Evolutionary conservation across 2,113 vertebrate species (phyloP).

Genomic region (Prinia subflava): DNA sequence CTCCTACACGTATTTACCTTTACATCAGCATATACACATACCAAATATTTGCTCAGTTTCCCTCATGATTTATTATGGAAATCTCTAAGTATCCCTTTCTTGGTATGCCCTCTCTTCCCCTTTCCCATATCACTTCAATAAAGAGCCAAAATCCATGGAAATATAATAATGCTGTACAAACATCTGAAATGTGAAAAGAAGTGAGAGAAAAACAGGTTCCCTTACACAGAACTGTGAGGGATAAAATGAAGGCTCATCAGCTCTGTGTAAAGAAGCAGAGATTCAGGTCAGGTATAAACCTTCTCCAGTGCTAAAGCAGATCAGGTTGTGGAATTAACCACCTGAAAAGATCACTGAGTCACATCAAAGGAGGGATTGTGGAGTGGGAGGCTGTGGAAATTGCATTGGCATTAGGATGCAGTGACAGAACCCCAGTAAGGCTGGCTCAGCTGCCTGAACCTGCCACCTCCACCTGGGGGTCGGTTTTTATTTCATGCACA

Average conservation of each 20-base stretch:
- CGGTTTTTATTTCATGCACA: neutral
- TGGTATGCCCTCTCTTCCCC: neutral
- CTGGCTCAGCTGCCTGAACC: neutral
- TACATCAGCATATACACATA: neutral
- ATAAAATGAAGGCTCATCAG: conserved; percentile 5
- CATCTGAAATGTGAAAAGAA: neutral
- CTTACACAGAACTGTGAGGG: neutral
- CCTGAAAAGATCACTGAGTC: conserved; percentile 25
- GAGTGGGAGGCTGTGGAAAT: conserved; percentile 4
- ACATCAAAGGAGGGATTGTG: neutral
- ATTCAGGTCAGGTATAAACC: conserved; percentile 29
- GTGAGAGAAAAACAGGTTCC: neutral
- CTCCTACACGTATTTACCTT: neutral
- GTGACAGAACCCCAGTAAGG: neutral
- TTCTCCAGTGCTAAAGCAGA: neutral
- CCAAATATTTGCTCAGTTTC: neutral
- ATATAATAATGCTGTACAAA: neutral
- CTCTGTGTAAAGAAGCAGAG: conserved; percentile 1
- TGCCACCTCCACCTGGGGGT: neutral
- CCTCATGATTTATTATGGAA: neutral
- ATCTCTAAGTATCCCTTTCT: neutral
- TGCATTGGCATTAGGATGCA: neutral
- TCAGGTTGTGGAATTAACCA: neutral
- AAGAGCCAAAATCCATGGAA: neutral
- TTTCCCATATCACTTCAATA: neutral